Evolutionary conservation across 2,113 vertebrate species (phyloP).

Genomic region (Echinops telfairi): DNA sequence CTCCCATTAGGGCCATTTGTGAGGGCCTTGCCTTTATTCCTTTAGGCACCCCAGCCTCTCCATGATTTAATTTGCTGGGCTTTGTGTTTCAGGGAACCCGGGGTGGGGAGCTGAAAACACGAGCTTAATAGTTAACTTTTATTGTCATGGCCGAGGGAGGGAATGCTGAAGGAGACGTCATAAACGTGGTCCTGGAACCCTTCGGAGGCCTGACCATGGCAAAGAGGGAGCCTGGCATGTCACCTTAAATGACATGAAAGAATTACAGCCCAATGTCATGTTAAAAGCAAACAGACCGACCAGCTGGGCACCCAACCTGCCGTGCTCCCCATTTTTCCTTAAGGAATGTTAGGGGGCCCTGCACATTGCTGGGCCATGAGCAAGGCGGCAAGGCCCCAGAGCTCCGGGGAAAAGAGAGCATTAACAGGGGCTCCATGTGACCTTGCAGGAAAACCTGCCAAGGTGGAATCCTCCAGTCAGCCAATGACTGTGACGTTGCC

Average conservation of each 20-base stretch:
- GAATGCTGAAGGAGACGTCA: slow-evolving; percentile 75
- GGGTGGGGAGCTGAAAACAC: slow-evolving; percentile 80
- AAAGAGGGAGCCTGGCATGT: slow-evolving; percentile 32
- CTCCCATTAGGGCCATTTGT: slow-evolving; percentile 62
- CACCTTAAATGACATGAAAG: slow-evolving; percentile 62
- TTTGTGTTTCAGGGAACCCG: slow-evolving; percentile 78
- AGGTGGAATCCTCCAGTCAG: background rate
- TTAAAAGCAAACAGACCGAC: slow-evolving; percentile 13
- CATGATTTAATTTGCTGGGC: slow-evolving; percentile 76
- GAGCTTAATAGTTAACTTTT: slow-evolving; percentile 89
- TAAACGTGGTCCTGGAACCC: slow-evolving; percentile 61
- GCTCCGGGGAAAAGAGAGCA: background rate
- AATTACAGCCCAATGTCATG: slow-evolving; percentile 59
- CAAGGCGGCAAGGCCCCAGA: background rate
- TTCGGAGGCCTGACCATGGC: background rate
- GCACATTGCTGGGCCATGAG: background rate
- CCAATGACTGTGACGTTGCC: background rate
- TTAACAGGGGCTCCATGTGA: background rate
- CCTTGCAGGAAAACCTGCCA: background rate
- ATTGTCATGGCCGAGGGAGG: slow-evolving; percentile 80
- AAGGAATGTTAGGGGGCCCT: slow-evolving; percentile 9
- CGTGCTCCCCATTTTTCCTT: background rate
- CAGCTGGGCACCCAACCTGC: slow-evolving; percentile 37
- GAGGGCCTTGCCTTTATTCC: slow-evolving; percentile 76
- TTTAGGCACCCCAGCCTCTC: slow-evolving; percentile 44